A percentile compares a stretch with the other conserved stretches of the same genome.
Conservation (phyloP, 2,888 invertebrate species). For the Pristionchus japonicus region DNA sequence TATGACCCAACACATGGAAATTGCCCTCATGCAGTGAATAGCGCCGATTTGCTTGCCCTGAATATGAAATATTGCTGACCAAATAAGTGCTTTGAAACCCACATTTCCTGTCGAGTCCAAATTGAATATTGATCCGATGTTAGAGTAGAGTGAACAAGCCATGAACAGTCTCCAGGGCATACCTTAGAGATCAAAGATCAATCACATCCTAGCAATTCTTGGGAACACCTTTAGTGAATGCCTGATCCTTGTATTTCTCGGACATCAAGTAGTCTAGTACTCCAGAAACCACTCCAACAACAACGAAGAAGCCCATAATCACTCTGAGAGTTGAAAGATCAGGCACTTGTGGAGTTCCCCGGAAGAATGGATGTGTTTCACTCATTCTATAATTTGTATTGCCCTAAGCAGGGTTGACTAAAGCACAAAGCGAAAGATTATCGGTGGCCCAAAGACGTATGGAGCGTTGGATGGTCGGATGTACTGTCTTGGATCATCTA, state of each 20-base stretch:
- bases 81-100: too few species aligned
- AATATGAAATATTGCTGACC: neutral
- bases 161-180: constrained; percentile 23
- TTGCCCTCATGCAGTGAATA: constrained; percentile 34
- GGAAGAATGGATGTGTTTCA: too few species aligned
- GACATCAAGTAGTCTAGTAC: neutral
- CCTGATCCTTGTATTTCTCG: neutral
- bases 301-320: neutral
- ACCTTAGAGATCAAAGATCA: neutral
- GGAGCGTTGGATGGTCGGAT: too few species aligned
- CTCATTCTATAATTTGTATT: too few species aligned
- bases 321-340: too few species aligned
- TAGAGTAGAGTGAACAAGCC: constrained; percentile 37
- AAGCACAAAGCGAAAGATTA: too few species aligned
- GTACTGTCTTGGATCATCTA: too few species aligned
- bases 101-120: neutral
- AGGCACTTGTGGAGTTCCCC: too few species aligned
- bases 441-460: too few species aligned
- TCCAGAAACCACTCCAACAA: neutral
- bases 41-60: constrained; percentile 42
- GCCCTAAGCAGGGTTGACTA: too few species aligned
- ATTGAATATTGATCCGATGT: constrained; percentile 21
- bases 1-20: constrained; percentile 41
- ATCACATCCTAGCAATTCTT: neutral
- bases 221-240: neutral